These are phyloP conservation scores for Rosalia funebris DNA, from an alignment of 2,888 invertebrate species.

Conservation along the genomic window DNA sequence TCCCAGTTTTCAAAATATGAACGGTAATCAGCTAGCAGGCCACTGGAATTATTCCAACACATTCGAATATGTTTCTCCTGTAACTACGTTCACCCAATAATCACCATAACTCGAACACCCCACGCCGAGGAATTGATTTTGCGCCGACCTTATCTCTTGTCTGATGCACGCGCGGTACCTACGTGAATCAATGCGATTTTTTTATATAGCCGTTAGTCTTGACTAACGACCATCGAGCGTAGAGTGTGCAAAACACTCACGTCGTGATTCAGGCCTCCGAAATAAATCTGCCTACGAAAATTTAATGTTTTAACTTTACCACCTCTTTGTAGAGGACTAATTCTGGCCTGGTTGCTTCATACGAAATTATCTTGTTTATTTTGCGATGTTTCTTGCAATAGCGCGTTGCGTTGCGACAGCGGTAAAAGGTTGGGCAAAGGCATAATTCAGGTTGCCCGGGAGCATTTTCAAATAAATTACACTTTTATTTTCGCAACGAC, in stretches of 20 bases:
- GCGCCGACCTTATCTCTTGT: neutral
- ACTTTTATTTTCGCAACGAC: conserved; percentile 3
- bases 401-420: neutral
- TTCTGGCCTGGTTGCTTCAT: neutral
- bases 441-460: neutral
- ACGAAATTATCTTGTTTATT: conserved; percentile 8
- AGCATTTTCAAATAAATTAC: neutral
- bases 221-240: neutral
- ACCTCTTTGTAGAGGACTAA: conserved; percentile 7
- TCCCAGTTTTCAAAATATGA: no score
- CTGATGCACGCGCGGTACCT: neutral
- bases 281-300: conserved; percentile 17
- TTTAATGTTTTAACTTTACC: neutral
- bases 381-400: conserved; percentile 7
- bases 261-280: neutral
- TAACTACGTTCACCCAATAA: neutral
- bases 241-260: conserved; percentile 5
- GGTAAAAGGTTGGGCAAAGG: conserved; percentile 1
- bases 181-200: no score
- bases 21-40: no score
- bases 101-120: conserved; percentile 6
- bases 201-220: neutral
- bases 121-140: neutral
- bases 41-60: no score
- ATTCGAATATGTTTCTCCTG: no score